These are phyloP conservation scores for Fratercula arctica DNA, from an alignment of 2,797 vertebrate species.

Conservation along the genomic window DNA sequence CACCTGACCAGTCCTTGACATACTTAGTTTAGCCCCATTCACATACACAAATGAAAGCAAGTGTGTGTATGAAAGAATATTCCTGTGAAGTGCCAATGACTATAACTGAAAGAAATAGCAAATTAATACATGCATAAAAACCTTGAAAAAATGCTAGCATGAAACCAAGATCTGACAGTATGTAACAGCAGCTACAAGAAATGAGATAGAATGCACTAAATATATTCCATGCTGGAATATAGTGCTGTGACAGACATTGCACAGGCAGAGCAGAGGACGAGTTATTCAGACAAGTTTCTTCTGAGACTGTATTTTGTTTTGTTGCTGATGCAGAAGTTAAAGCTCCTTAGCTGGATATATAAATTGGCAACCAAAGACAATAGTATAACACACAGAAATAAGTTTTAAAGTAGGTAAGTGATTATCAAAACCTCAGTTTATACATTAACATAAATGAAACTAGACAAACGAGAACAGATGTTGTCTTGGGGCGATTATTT, in stretches of 20 bases:
- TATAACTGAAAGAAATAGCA: neutral
- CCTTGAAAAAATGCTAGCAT: neutral
- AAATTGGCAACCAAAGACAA: neutral
- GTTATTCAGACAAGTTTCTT: neutral
- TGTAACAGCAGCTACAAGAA: neutral
- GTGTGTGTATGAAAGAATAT: neutral
- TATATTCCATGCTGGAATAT: neutral
- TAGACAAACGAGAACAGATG: constrained; percentile 19
- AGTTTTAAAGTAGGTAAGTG: neutral
- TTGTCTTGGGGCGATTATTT: constrained; percentile 3
- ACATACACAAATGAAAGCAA: neutral
- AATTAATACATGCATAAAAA: neutral
- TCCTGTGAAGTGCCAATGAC: neutral
- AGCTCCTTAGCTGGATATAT: neutral
- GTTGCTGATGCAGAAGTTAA: neutral
- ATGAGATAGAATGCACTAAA: neutral
- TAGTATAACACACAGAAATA: neutral
- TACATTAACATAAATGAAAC: constrained; percentile 22
- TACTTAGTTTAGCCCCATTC: neutral
- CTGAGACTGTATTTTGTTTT: neutral
- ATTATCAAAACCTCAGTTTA: neutral
- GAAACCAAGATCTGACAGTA: neutral
- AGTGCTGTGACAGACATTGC: neutral
- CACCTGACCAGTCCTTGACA: neutral
- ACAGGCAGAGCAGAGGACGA: neutral